Evolutionary conservation across 35 echinoderm and acorn worm species (phyloP).

Genomic region (Lytechinus variegatus): DNA sequence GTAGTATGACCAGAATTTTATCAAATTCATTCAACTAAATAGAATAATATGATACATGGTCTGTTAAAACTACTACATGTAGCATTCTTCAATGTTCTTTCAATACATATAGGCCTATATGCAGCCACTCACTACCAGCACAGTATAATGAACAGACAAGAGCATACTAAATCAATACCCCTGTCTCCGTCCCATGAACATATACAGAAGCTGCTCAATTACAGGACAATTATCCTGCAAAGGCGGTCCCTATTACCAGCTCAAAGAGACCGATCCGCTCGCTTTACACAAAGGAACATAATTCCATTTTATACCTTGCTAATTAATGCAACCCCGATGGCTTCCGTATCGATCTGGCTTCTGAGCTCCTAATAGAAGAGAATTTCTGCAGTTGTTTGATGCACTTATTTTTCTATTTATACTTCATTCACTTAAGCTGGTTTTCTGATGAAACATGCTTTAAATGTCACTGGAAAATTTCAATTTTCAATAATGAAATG

Average conservation of each 20-base stretch:
- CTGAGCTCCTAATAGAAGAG: not conserved
- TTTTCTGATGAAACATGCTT: too few species aligned
- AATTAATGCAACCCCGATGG: not conserved
- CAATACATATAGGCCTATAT: not conserved
- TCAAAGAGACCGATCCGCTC: not conserved
- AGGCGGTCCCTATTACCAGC: not conserved
- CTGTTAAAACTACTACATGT: not conserved
- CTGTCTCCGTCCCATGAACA: not conserved
- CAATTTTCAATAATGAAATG: too few species aligned
- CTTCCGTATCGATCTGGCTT: not conserved
- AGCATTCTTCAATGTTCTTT: not conserved
- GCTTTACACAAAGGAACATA: not conserved
- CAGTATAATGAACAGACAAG: not conserved
- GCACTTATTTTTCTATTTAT: not conserved
- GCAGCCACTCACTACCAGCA: not conserved
- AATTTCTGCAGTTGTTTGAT: not conserved
- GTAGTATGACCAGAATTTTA: too few species aligned
- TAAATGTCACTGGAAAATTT: too few species aligned
- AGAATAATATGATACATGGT: too few species aligned
- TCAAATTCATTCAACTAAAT: too few species aligned
- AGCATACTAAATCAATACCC: conserved; percentile 6
- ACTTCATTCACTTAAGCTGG: too few species aligned
- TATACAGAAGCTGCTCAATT: conserved; percentile 29
- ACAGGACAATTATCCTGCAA: conserved; percentile 20
- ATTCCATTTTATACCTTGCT: not conserved